phyloP scores from a whole-genome alignment of 2,797 vertebrate species.

The Distichodus sexfasciatus region DNA sequence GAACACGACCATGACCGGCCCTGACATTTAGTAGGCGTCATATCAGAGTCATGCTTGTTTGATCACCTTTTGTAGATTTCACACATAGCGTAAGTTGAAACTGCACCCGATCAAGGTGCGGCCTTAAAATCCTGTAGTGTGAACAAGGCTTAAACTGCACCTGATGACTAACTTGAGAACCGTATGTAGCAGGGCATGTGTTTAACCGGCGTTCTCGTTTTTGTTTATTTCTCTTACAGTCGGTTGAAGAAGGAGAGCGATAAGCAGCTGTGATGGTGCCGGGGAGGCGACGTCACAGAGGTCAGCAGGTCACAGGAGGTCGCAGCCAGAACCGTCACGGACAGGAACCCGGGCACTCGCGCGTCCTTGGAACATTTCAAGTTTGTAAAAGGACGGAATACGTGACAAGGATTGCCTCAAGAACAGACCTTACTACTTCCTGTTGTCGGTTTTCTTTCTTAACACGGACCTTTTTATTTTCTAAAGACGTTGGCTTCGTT shows the following conservation, averaged over 20 bases:
- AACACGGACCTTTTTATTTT: slow-evolving; percentile 70
- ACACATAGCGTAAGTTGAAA: too few relatives aligned
- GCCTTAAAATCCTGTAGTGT: too few relatives aligned
- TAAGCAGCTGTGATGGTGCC: slow-evolving; percentile 90
- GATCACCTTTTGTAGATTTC: too few relatives aligned
- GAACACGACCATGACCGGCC: too few relatives aligned
- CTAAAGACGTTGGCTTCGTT: slow-evolving; percentile 81
- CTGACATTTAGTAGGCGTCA: too few relatives aligned
- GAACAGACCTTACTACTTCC: slow-evolving; percentile 71
- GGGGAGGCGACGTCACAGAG: slow-evolving; percentile 55
- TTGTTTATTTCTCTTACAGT: slow-evolving; percentile 71
- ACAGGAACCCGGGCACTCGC: slow-evolving; percentile 58
- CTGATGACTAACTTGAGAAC: too few relatives aligned
- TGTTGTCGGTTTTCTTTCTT: slow-evolving; percentile 56
- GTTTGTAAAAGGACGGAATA: slow-evolving; percentile 68
- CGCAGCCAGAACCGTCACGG: slow-evolving; percentile 70
- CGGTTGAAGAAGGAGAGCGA: slow-evolving; percentile 99
- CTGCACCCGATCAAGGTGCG: too few relatives aligned
- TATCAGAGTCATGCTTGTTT: too few relatives aligned
- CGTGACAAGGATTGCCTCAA: slow-evolving; percentile 80
- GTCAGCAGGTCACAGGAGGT: slow-evolving; percentile 68
- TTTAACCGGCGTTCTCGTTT: slow-evolving; percentile 6
- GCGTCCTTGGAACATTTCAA: slow-evolving; percentile 75
- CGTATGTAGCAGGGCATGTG: background rate
- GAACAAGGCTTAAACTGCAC: too few relatives aligned